Base-by-base conservation (phyloP, 2,888 invertebrate species). In the Strigamia maritima region DNA sequence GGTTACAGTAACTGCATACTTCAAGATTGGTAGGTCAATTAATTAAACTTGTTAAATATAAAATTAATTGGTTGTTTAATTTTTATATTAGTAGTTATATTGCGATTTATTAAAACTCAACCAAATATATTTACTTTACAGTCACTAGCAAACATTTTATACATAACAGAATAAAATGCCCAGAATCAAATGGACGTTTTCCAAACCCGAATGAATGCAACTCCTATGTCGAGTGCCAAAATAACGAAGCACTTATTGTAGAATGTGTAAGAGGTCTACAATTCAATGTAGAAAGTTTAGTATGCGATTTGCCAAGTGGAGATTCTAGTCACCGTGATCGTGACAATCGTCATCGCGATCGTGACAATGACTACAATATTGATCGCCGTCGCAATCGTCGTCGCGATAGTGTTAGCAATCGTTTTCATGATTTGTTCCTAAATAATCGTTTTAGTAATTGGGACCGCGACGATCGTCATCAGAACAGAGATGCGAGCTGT, bases 191-290 rank as follows among this genome's bases (percentile, higher is more conserved):
- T 26, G 81, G 80, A n/a, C 60, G 80, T 14, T 82, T 80, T 19
- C 79, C 78, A 28, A 77, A 81, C 79, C 79, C 79, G 0, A 12
- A 60, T 2, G 70, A 82, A 44, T 82, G 82, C 60, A 12, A 28
- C 6, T 77, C 60, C 3, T 77, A 31, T 22, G 7, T 49, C 19
- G 26, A 60, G 14, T 77, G 77, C 22, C 8, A 1, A 3, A 24
- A 60, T 60, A 26, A 22, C 4, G 26, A 26, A 16, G 26, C 77
- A 7, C 22, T 12, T 14, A 1, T 31, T 16, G 49, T 24, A 22
- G 7, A 22, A 60, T 77, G 77, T 60, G 49, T 7, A n/a, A 35
- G n/a, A 6, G 35, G 35, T 12, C 22, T 77, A 14, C 54, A 77
- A 22, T 77, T 77, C 31, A 77, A 77, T 60, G 24, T 54, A 7